Evolutionary conservation across 2,888 invertebrate species (phyloP), one percentile per base, ranked within the genome.

Genomic region (Dione vanillae): DNA sequence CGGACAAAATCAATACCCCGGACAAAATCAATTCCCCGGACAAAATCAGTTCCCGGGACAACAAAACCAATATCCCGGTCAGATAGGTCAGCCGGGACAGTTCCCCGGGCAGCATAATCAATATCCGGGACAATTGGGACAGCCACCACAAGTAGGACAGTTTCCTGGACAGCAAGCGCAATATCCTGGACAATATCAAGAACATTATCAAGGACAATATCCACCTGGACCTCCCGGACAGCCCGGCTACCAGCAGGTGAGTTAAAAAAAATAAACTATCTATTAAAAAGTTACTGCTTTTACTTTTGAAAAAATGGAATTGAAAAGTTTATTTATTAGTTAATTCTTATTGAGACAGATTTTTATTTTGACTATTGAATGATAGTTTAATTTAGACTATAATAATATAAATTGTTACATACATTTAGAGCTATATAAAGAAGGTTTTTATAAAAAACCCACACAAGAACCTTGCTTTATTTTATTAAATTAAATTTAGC

Each of bases 21-120:
- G 75, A 1, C 78, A 77, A 7, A 37, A 35, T 40, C 75, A 78
- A 72, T 78, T 74, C 69, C 81, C 78, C 3, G 76, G 78, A 14
- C 76, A 76, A 16, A 14, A 40, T 1, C 80, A 79, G 67, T 88
- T 83, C 77, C 78, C 83, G 12, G 85, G 82, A 8, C 81, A 76
- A 59, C 73, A 40, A 45, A 64, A 66, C 1, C 74, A 75, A 61
- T 77, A 69, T 58, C 76, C 75, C 0, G 75, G 73, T 1, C 54
- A 54, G 37, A 37, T 54, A n/a, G 35, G 35, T 1, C 52, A 54
- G 12, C 54, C n/a, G 5, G 35, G n/a, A 54, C 54, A 54, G 54
- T 35, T 37, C 73, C 78, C 74, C 5, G 78, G 76, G 6, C 80
- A 79, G 62, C 79, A 73, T 56, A 35, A 35, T 35, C 49, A 49